phyloP scores from a whole-genome alignment of 1,140 invertebrate genomes.

The Hyposmocoma kahamanoa region DNA sequence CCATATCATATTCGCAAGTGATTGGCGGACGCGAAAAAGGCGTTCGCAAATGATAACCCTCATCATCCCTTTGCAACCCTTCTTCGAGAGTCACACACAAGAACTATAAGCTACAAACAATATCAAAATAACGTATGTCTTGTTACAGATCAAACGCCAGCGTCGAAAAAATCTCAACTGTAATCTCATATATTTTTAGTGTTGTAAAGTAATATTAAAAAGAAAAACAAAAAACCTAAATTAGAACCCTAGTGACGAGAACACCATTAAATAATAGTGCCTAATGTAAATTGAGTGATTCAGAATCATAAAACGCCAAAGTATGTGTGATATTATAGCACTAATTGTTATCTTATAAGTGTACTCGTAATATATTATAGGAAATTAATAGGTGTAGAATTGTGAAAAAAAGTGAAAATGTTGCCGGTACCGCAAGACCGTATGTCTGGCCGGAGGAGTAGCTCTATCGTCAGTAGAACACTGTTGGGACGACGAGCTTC shows the following conservation, averaged over 20 bases:
- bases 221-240: no score
- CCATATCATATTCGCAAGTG: constrained; percentile 24
- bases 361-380: no score
- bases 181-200: no score
- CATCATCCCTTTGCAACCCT: constrained; percentile 13
- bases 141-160: constrained; percentile 13
- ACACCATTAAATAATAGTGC: no score
- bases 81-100: background rate
- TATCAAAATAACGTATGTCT: constrained; percentile 1
- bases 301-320: constrained; percentile 8
- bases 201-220: no score
- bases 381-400: no score
- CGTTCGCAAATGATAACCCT: constrained; percentile 23
- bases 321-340: no score
- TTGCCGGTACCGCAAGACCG: constrained; percentile 71
- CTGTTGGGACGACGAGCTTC: constrained; percentile 72
- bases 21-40: constrained; percentile 23
- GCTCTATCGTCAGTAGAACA: constrained; percentile 75
- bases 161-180: no score
- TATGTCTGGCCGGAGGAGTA: constrained; percentile 74
- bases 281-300: background rate
- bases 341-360: no score
- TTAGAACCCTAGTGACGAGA: no score
- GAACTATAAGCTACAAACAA: background rate
- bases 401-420: no score